These are phyloP conservation scores for Hofmannophila pseudospretella DNA, from an alignment of 2,888 invertebrate species.

Conservation along the genomic window DNA sequence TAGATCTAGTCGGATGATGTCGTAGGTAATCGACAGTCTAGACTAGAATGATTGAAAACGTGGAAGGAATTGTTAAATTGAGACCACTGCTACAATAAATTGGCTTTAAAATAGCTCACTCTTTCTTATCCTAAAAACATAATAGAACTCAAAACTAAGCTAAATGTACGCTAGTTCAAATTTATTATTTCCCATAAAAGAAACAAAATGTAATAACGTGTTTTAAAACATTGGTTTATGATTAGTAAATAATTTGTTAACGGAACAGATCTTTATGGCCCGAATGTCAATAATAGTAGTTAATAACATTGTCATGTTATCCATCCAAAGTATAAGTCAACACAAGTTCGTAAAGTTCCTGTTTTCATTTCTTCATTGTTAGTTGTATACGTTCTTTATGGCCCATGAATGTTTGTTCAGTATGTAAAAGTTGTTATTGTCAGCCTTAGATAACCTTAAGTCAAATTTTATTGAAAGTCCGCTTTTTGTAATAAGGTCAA, in stretches of 20 bases:
- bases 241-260: background rate
- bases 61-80: background rate
- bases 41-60: background rate
- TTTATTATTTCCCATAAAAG: no score
- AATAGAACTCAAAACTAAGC: background rate
- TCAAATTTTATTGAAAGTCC: no score
- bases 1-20: conserved; percentile 12
- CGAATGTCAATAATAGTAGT: no score
- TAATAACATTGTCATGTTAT: no score
- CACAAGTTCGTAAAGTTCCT: conserved; percentile 1
- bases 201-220: background rate
- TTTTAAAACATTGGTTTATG: background rate
- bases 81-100: no score
- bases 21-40: conserved; percentile 8
- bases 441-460: background rate
- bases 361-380: background rate
- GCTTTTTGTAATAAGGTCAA: no score
- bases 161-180: no score
- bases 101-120: no score
- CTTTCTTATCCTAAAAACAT: background rate
- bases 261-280: background rate
- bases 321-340: no score
- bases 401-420: background rate
- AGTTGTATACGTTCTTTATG: no score
- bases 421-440: background rate